Percentiles rank a stretch among this genome's conserved stretches.
These are phyloP conservation scores for Rhamnusium bicolor DNA, from an alignment of 2,888 invertebrate species.

Conservation along the genomic window DNA sequence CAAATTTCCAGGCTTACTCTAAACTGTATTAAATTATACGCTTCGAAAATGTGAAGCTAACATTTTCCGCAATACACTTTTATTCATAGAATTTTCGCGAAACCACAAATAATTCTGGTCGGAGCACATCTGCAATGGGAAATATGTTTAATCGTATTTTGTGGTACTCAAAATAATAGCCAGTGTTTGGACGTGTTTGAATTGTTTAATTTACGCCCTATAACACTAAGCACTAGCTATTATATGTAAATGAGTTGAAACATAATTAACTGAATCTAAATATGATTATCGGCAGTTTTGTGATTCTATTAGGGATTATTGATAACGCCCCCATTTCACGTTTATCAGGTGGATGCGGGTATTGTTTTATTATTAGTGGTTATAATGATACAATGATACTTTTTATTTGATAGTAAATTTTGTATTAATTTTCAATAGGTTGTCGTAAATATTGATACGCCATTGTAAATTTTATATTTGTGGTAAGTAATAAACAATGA, in stretches of 20 bases:
- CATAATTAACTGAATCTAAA: slow-evolving; percentile 28
- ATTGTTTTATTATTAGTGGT: neutral
- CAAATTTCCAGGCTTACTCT: neutral
- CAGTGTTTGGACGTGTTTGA: slow-evolving; percentile 30
- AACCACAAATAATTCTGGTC: neutral
- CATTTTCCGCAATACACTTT: neutral
- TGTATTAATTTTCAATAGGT: neutral
- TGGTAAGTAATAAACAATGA: neutral
- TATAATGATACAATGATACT: neutral
- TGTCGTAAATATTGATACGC: too few relatives aligned
- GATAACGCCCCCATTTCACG: neutral
- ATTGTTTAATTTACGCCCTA: slow-evolving; percentile 36
- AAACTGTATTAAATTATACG: neutral
- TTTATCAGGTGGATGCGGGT: neutral
- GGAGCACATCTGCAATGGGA: neutral
- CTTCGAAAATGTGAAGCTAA: neutral
- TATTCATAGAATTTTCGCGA: neutral
- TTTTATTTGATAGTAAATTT: neutral
- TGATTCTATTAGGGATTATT: slow-evolving; percentile 7
- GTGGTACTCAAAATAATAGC: slow-evolving; percentile 32
- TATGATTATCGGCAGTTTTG: slow-evolving; percentile 24
- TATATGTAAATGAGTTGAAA: slow-evolving; percentile 5
- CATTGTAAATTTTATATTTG: neutral
- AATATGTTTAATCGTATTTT: slow-evolving; percentile 35
- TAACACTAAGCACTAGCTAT: slow-evolving; percentile 21